Evolutionary conservation across 2,797 vertebrate genomes (phyloP), one percentile per base, ranked within the genome.

Genomic region (Lagodon rhomboides): DNA sequence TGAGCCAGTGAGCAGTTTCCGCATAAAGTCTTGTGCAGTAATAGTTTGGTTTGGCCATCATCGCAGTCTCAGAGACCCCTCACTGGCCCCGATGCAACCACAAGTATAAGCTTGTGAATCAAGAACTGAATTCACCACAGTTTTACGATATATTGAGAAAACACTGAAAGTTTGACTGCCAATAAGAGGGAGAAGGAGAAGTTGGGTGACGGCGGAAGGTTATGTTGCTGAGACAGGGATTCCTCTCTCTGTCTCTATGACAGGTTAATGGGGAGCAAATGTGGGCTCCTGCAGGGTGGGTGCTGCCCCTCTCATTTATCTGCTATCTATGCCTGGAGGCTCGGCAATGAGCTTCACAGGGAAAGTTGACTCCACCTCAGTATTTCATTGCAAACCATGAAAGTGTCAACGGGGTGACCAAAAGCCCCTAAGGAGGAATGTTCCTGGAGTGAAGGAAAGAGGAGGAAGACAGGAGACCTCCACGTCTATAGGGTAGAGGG

Each of bases 311-410:
- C 50, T 85, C 62, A 38, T 80, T 73, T 86, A 89, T 91, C 77
- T 85, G 49, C 68, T 75, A 89, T 86, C 68, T 76, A 46, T 22
- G 84, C 87, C 91, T 71, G 43, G 22, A 80, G 88, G 88, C 80
- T 44, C n/a, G 12, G 54, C 59, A 68, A 54, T 54, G 44, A 65
- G 59, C 66, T 76, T 86, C 71, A 77, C 53, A 85, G 43, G 72
- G 70, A 90, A 87, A 85, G 78, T 76, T 75, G 79, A 77, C 83
- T 75, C 75, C 67, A 73, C 73, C 73, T 83, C 44, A 0, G 58
- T 85, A 88, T 93, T 91, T 92, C 85, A 90, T 70, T 27, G 63
- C 25, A 65, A 59, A 84, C 75, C 80, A 88, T 88, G 72, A 89
- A 89, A 68, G 78, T 85, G 86, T 93, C 89, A 89, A 46, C 2